Conservation (phyloP, 2,888 invertebrate species). For the Sylvicola cinctus region DNA sequence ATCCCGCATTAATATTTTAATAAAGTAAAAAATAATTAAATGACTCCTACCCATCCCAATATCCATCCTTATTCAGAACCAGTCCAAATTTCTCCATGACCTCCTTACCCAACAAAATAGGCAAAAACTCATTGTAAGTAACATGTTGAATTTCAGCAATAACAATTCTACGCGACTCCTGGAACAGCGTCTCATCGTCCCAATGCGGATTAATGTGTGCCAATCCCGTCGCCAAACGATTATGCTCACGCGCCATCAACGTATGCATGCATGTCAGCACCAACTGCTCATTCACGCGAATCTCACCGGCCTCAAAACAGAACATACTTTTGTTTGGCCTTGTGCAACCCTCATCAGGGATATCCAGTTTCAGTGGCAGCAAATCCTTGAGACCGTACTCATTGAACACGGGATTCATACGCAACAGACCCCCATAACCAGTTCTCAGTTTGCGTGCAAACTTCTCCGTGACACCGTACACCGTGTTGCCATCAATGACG, state of each 20-base stretch:
- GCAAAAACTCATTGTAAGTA: conserved; percentile 77
- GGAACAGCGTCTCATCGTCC: conserved; percentile 83
- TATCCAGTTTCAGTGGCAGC: conserved; percentile 67
- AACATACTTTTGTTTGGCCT: conserved; percentile 75
- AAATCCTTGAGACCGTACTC: conserved; percentile 76
- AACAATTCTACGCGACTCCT: conserved; percentile 66
- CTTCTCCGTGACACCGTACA: conserved; percentile 69
- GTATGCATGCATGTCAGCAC: conserved; percentile 84
- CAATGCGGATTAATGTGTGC: conserved; percentile 73
- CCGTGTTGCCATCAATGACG: conserved; percentile 71
- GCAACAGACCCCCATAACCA: conserved; percentile 59
- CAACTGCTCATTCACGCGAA: conserved; percentile 79
- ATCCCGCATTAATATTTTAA: neutral
- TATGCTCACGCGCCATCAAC: conserved; percentile 77
- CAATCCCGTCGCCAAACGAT: conserved; percentile 56
- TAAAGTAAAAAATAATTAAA: no score
- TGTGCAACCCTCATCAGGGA: conserved; percentile 84
- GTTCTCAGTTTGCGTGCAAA: conserved; percentile 64
- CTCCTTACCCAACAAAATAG: conserved; percentile 72
- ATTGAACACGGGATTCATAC: conserved; percentile 77
- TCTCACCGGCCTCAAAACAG: conserved; percentile 86
- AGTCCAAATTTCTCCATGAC: conserved; percentile 82
- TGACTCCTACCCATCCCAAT: conserved; percentile 20
- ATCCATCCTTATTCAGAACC: conserved; percentile 55
- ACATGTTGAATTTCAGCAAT: conserved; percentile 78